These are phyloP conservation scores for Tor tambroides DNA, from an alignment of 2,113 vertebrate species.

Conservation along the genomic window DNA sequence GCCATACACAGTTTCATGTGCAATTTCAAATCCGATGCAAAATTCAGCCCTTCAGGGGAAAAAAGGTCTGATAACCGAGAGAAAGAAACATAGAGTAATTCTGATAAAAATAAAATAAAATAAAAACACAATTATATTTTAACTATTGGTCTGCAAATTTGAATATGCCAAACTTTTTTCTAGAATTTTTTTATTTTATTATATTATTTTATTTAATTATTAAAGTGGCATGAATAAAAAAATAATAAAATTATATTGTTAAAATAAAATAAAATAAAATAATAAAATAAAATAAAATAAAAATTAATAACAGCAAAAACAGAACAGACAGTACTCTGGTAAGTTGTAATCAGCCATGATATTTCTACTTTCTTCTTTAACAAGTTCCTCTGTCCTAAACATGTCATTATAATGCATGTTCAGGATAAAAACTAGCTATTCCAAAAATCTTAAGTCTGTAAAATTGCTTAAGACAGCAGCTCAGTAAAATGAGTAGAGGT, in stretches of 20 bases:
- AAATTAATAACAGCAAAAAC: neutral
- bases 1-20: neutral
- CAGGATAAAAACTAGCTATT: neutral
- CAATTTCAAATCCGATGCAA: neutral
- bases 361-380: neutral
- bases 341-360: neutral
- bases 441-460: neutral
- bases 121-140: neutral
- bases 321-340: neutral
- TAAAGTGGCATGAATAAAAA: neutral
- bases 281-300: neutral
- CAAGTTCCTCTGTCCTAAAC: neutral
- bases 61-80: neutral
- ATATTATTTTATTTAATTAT: neutral
- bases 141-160: neutral
- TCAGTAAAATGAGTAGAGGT: conserved; percentile 5
- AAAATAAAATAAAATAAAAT: neutral
- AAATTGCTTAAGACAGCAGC: conserved; percentile 2
- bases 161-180: neutral
- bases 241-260: too few species aligned
- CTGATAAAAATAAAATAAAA: neutral
- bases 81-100: neutral
- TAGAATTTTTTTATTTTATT: neutral
- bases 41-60: neutral
- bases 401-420: neutral